Evolutionary conservation across 2,113 vertebrate genomes (phyloP).

Genomic region (Planiliza haematocheilus): DNA sequence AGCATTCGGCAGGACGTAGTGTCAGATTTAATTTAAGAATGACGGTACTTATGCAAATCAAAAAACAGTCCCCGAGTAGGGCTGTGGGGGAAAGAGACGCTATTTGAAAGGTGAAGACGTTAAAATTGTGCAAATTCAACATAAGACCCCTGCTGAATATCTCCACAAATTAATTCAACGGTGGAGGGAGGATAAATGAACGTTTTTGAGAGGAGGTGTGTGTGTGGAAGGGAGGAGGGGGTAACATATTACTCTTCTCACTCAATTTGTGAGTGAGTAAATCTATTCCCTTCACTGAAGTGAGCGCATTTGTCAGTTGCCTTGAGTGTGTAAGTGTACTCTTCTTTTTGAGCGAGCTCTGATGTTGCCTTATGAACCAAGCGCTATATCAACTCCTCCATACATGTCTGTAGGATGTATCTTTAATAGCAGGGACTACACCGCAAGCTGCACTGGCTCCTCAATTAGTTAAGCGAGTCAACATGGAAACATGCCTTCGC

Average conservation of each 20-base stretch:
- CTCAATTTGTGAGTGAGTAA: conserved; percentile 38
- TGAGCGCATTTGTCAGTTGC: conserved; percentile 38
- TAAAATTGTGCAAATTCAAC: conserved; percentile 21
- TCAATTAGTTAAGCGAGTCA: conserved; percentile 48
- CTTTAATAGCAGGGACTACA: conserved; percentile 15
- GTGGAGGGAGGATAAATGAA: conserved; percentile 19
- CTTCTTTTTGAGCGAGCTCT: neutral
- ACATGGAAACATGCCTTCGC: conserved; percentile 55
- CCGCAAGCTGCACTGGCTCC: conserved; percentile 27
- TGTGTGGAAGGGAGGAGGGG: neutral
- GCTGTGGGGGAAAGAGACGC: conserved; percentile 18
- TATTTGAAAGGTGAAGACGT: conserved; percentile 37
- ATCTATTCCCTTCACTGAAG: conserved; percentile 30
- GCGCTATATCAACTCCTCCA: conserved; percentile 5
- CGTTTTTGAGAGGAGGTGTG: neutral
- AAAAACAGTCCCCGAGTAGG: conserved; percentile 29
- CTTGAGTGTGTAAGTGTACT: neutral
- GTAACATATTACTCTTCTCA: conserved; percentile 42
- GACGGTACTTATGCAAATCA: conserved; percentile 40
- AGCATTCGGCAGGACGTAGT: conserved; percentile 18
- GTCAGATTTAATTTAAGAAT: conserved; percentile 49
- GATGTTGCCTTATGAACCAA: neutral
- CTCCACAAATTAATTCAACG: conserved; percentile 23
- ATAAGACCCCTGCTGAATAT: conserved; percentile 20
- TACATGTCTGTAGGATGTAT: conserved; percentile 8